These are phyloP conservation scores for Thymelicus lineola DNA, from an alignment of 2,888 invertebrate genomes.

Conservation along the genomic window DNA sequence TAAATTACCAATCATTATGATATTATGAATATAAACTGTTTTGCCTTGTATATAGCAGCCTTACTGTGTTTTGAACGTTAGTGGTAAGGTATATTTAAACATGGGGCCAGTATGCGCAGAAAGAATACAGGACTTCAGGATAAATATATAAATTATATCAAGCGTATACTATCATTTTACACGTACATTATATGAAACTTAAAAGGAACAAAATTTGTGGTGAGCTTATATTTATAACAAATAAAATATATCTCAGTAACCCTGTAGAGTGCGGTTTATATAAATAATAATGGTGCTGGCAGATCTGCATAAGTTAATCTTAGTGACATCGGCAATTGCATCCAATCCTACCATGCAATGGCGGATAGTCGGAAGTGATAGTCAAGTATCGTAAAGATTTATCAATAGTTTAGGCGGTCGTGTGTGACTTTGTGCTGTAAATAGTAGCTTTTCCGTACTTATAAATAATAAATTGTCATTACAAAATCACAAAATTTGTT, in stretches of 20 bases:
- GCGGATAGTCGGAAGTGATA: constrained; percentile 55
- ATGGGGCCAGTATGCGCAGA: constrained; percentile 72
- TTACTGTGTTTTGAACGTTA: constrained; percentile 65
- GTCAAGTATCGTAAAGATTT: constrained; percentile 60
- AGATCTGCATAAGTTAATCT: constrained; percentile 75
- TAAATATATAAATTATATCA: constrained; percentile 36
- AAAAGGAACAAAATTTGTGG: constrained; percentile 41
- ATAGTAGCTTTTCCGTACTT: constrained; percentile 29
- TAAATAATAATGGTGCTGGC: constrained; percentile 75
- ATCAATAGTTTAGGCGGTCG: constrained; percentile 45
- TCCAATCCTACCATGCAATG: constrained; percentile 47
- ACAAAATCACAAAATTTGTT: constrained; percentile 20
- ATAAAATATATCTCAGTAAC: constrained; percentile 45
- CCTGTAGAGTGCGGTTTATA: constrained; percentile 54
- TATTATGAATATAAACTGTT: constrained; percentile 27
- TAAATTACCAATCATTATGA: constrained; percentile 21
- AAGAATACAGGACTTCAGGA: constrained; percentile 40
- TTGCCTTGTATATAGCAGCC: constrained; percentile 72
- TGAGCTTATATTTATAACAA: constrained; percentile 47
- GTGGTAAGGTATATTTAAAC: constrained; percentile 65
- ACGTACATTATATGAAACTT: constrained; percentile 49
- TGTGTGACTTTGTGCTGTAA: constrained; percentile 57
- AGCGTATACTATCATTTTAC: constrained; percentile 39
- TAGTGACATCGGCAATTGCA: constrained; percentile 54
- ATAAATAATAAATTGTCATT: constrained; percentile 20